A percentile compares a stretch with the other conserved stretches of the same genome.
phyloP scores from a whole-genome alignment of 2,888 invertebrate species.

The Gerris lacustris region DNA sequence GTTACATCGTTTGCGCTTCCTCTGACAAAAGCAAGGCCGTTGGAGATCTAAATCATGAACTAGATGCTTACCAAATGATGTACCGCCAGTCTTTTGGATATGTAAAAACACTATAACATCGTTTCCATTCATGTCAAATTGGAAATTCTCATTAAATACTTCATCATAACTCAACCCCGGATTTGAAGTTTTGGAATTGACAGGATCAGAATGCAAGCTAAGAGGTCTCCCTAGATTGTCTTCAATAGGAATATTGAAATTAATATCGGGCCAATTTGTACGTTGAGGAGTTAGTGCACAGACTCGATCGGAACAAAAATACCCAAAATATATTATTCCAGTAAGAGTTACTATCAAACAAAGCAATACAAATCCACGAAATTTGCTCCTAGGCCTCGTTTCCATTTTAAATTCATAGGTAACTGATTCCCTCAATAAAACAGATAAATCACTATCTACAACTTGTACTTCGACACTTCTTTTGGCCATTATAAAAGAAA shows the following conservation, averaged over 20 bases:
- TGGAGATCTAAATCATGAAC: conserved; percentile 87
- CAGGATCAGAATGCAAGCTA: conserved; percentile 32
- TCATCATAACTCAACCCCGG: conserved; percentile 71
- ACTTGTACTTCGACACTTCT: conserved; percentile 72
- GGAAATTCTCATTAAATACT: conserved; percentile 72
- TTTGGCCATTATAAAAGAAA: conserved; percentile 35
- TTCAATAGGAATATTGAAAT: conserved; percentile 33
- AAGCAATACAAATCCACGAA: conserved; percentile 66
- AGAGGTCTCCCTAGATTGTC: conserved; percentile 45
- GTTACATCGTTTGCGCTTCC: conserved; percentile 76
- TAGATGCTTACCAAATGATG: conserved; percentile 90
- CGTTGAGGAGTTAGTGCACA: conserved; percentile 35
- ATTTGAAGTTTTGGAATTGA: conserved; percentile 31
- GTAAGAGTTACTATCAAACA: conserved; percentile 70
- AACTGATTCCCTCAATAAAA: conserved; percentile 58
- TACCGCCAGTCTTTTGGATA: conserved; percentile 98
- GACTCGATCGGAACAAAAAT: conserved; percentile 79
- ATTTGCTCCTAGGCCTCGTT: conserved; percentile 52
- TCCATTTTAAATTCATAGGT: conserved; percentile 75
- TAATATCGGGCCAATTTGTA: conserved; percentile 32
- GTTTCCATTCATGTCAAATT: conserved; percentile 73
- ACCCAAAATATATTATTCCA: conserved; percentile 79
- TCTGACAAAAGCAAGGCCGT: conserved; percentile 86
- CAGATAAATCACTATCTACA: conserved; percentile 64
- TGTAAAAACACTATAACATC: conserved; percentile 97